Evolutionary conservation across 2,888 invertebrate species (phyloP).

Genomic region (Drosophila nr. perissopoda): DNA sequence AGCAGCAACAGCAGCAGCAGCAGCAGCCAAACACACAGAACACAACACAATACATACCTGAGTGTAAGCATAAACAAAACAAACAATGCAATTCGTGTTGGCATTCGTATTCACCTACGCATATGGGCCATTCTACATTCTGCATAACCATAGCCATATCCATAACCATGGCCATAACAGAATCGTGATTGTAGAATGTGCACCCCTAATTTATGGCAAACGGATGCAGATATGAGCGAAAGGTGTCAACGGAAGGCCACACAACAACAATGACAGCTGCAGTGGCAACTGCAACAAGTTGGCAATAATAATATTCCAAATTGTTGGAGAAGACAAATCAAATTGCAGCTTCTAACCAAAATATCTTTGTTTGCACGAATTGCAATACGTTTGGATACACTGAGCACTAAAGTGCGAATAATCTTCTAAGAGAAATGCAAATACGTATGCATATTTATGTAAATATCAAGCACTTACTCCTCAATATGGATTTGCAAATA

Average conservation of each 20-base stretch:
- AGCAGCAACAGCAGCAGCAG: constrained; percentile 1
- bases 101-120: neutral
- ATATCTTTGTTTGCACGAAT: neutral
- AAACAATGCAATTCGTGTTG: constrained; percentile 29
- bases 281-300: constrained; percentile 13
- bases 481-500: neutral
- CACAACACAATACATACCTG: constrained; percentile 10
- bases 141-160: neutral
- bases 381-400: neutral
- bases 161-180: constrained; percentile 8
- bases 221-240: constrained; percentile 28
- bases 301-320: neutral
- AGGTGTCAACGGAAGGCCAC: constrained; percentile 19
- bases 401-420: neutral
- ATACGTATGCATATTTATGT: neutral
- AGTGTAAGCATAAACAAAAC: constrained; percentile 20
- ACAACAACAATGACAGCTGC: neutral
- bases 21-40: constrained; percentile 4
- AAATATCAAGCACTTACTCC: neutral
- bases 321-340: neutral
- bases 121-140: neutral
- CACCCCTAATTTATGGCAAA: constrained; percentile 38
- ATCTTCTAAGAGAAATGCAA: neutral
- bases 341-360: neutral
- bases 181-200: constrained; percentile 21